Percentiles rank a stretch among this genome's conserved stretches.
phyloP scores from a whole-genome alignment of 2,888 invertebrate species.

The Drosophila mettleri region DNA sequence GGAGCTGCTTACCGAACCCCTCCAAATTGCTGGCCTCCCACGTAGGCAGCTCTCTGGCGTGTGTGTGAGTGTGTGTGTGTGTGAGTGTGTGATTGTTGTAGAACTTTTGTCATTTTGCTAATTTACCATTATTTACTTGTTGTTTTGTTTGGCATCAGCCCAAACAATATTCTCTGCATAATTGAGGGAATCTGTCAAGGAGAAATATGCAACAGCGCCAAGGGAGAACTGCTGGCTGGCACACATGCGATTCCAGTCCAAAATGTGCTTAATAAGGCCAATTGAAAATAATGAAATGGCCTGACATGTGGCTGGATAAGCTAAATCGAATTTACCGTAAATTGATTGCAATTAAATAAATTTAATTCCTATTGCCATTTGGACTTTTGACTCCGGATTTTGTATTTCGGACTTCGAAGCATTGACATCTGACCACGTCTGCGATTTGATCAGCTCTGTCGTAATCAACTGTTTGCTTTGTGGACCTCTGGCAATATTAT shows the following conservation, averaged over 20 bases:
- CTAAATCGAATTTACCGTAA: constrained; percentile 8
- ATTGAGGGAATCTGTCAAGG: constrained; percentile 27
- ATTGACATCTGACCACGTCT: constrained; percentile 22
- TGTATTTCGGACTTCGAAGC: constrained; percentile 21
- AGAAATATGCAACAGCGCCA: constrained; percentile 21
- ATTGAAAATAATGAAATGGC: constrained; percentile 20
- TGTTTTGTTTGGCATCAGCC: constrained; percentile 57
- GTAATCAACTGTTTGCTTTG: constrained; percentile 58
- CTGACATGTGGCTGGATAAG: constrained; percentile 17
- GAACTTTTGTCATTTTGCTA: constrained; percentile 71
- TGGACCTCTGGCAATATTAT: constrained; percentile 52
- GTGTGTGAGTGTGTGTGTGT: constrained; percentile 9
- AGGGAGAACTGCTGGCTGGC: neutral
- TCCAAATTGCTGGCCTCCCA: constrained; percentile 37
- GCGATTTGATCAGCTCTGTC: constrained; percentile 38
- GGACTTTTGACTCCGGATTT: constrained; percentile 23
- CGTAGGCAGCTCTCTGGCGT: neutral
- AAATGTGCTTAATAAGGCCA: neutral
- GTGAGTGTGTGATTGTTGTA: constrained; percentile 48
- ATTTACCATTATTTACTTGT: constrained; percentile 72
- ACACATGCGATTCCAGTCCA: neutral
- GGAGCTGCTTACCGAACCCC: constrained; percentile 23
- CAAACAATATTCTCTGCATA: constrained; percentile 29
- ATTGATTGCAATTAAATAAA: constrained; percentile 48
- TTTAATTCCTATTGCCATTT: constrained; percentile 51